A percentile compares a stretch with the other conserved stretches of the same genome.
Evolutionary conservation across 2,113 vertebrate genomes (phyloP).

Genomic region (Suncus etruscus): DNA sequence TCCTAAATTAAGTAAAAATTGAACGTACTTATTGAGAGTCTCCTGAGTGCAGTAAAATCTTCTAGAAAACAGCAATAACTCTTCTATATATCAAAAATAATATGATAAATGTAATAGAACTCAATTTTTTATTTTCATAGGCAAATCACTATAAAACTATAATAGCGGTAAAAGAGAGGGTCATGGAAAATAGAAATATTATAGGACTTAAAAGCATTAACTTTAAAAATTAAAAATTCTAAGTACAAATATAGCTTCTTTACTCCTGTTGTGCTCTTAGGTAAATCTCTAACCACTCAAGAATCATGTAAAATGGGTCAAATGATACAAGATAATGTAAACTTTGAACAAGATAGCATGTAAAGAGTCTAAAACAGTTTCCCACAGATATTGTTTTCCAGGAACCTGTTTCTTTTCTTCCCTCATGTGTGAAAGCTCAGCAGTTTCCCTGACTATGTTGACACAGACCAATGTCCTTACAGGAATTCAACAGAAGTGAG

Average conservation of each 20-base stretch:
- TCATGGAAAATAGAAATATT: background rate
- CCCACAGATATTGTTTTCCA: background rate
- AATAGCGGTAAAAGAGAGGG: background rate
- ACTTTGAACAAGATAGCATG: background rate
- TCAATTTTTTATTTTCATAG: background rate
- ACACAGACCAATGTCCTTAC: background rate
- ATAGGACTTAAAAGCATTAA: background rate
- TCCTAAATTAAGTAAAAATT: constrained; percentile 5
- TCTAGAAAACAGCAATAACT: background rate
- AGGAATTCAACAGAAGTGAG: background rate
- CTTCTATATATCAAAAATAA: constrained; percentile 3
- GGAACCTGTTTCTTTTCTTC: constrained; percentile 15
- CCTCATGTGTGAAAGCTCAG: background rate
- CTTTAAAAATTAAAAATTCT: background rate
- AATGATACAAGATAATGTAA: background rate
- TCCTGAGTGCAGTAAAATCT: background rate
- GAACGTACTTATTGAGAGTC: constrained; percentile 40
- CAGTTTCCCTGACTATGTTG: background rate
- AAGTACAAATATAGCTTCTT: background rate
- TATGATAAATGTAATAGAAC: constrained; percentile 25
- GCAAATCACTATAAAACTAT: background rate
- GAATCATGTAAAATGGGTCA: background rate
- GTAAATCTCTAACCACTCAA: background rate
- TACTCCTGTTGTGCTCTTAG: background rate
- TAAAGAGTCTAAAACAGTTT: background rate